Base-by-base conservation (phyloP, 2,113 vertebrate genomes). In the Bubo bubo region DNA sequence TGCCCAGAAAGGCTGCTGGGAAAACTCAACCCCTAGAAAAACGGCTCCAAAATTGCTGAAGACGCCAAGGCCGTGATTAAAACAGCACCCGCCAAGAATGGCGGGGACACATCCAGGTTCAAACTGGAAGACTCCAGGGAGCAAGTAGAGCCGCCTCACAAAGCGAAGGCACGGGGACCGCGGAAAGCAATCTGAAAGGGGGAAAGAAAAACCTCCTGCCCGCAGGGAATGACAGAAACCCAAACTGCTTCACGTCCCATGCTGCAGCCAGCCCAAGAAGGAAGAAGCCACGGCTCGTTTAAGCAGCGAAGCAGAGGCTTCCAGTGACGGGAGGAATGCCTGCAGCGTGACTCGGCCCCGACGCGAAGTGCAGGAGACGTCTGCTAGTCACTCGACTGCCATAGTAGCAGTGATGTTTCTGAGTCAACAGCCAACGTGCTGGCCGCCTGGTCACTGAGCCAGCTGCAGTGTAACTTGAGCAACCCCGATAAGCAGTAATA, bases 401-500 rank as follows among this genome's bases (percentile, higher is more conserved):
- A 94, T 86, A 79, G 95, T 8, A 96, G 94, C 94, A 23, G 80
- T 0, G 91, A 72, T 95, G 89, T 93, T 95, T 93, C 93, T 30
- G 89, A 93, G 95, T 34, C 94, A 94, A 94, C 93, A 92, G 89
- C 53, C 60, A 4, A 28, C 3, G 39, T 10, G 21, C 72, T n/a
- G 8, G 6, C 58, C 2, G 49, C 53, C 75, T 43, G 3, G 43
- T 9, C 66, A 14, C 22, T 1, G 37, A 71, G 74, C 93, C 96
- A 96, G 95, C 97, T 97, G 97, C 84, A 8, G 2, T 14, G 96
- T 73, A 96, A 97, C 3, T 13, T 2, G 90, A 96, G 96, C 87
- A 19, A 24, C 6, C 1, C 5, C 17, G 12, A 39, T 7, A 12
- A 76, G 94, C 58, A 23, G 95, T 34, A 83, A 60, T 8, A 24